Base-by-base conservation (phyloP, 2,888 invertebrate genomes). In the Coleophora flavipennella region DNA sequence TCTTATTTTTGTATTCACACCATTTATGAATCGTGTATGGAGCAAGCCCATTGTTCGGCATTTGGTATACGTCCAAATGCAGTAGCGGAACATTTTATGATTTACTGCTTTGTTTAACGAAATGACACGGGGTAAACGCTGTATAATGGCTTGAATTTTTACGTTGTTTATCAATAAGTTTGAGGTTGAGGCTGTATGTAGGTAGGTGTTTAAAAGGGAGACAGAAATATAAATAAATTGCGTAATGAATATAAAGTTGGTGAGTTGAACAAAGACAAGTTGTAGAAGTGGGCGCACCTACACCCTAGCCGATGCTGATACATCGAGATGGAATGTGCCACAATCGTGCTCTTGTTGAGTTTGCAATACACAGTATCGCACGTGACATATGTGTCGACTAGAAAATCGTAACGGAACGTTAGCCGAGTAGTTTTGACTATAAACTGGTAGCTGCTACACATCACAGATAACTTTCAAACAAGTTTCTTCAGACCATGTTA, bases 311-410 rank as follows among this genome's bases (percentile, higher is more conserved):
- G 51, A 38, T 39, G 46, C 49, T 64, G 66, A 70, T 67, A 63
- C 64, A 67, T 64, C 59, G 53, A 48, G 49, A 51, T 57, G 55
- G 67, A 70, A 72, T 73, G 64, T 57, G 55, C 53, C 50, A 55
- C 56, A 60, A 55, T 55, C 57, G 51, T 54, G 52, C 58, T 53
- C 50, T 55, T 61, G 57, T 59, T n/a, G n/a, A n/a, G n/a, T n/a
- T 67, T 54, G 53, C 48, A 54, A 59, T 58, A 66, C 56, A 55
- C 41, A 40, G 42, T 44, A 39, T 53, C 51, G 50, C 48, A 53
- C 45, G 49, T 55, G 51, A 45, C 53, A 49, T 45, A 46, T 38
- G 46, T 49, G 48, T 46, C 49, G 55, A 48, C 45, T 46, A 26
- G 41, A 42, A 48, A 42, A 51, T 44, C 33, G 13, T 33, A 33